phyloP scores from a whole-genome alignment of 2,113 vertebrate genomes.

The Monopterus albus region DNA sequence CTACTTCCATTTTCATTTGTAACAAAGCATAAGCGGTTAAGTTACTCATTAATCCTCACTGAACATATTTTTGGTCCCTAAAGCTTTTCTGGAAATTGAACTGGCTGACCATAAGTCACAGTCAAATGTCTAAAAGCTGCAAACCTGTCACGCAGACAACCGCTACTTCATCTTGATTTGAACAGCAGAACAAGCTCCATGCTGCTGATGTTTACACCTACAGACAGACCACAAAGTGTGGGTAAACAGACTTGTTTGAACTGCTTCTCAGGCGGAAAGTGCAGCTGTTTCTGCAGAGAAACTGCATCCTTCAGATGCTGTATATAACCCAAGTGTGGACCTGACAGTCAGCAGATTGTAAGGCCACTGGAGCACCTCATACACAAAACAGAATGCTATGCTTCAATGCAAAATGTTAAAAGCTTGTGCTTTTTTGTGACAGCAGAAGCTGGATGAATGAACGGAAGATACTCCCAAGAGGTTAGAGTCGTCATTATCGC shows the following conservation, averaged over 20 bases:
- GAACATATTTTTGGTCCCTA: not conserved
- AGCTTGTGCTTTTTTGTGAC: slow-evolving; percentile 14
- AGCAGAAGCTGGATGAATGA: slow-evolving; percentile 8
- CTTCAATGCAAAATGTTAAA: not conserved
- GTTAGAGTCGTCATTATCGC: slow-evolving; percentile 4
- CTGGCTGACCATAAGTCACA: not conserved
- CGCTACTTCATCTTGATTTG: not conserved
- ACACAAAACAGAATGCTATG: not conserved
- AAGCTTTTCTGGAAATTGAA: not conserved
- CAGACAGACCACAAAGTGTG: not conserved
- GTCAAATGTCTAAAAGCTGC: not conserved
- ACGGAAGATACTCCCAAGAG: not conserved
- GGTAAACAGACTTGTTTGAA: not conserved
- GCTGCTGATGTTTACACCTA: no score
- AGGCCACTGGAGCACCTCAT: slow-evolving; percentile 8
- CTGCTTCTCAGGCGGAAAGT: no score
- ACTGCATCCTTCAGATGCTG: not conserved
- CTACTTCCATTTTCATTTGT: not conserved
- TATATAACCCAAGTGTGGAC: slow-evolving; percentile 19
- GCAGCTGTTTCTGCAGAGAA: slow-evolving; percentile 11
- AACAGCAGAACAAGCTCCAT: not conserved
- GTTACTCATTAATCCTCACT: not conserved
- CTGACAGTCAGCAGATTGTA: slow-evolving; percentile 12
- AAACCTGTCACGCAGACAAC: not conserved
- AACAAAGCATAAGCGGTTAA: not conserved